Evolutionary conservation across 2,888 invertebrate genomes (phyloP).

Genomic region (Cacoxenus indagator): DNA sequence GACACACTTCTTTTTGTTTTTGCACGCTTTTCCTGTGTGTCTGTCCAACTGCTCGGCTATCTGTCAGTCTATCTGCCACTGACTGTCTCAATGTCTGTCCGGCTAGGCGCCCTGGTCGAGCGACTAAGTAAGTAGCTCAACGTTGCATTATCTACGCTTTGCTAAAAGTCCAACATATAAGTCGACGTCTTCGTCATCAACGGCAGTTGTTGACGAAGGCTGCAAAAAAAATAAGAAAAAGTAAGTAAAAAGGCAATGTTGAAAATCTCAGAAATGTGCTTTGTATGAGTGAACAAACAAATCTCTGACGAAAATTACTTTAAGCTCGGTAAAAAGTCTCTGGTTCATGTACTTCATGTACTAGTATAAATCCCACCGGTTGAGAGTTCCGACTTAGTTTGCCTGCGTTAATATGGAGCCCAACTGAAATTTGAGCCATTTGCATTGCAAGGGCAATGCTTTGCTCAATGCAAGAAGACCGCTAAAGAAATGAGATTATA

Average conservation of each 20-base stretch:
- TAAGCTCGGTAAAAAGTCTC: background rate
- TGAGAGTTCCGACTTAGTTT: slow-evolving; percentile 7
- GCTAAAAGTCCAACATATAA: slow-evolving; percentile 1
- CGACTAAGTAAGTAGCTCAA: slow-evolving; percentile 14
- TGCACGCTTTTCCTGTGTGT: slow-evolving; percentile 15
- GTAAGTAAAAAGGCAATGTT: background rate
- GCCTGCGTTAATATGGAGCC: background rate
- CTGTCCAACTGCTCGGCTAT: too few relatives aligned
- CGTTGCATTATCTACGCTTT: slow-evolving; percentile 15
- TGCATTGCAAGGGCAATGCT: too few relatives aligned
- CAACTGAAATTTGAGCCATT: slow-evolving; percentile 9
- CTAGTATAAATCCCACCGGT: slow-evolving; percentile 23
- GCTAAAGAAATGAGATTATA: too few relatives aligned
- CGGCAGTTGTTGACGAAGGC: background rate
- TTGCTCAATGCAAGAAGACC: too few relatives aligned
- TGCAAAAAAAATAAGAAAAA: background rate
- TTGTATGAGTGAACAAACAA: background rate
- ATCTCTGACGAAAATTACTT: background rate
- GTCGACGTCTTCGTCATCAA: background rate
- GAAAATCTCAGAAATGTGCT: slow-evolving; percentile 14
- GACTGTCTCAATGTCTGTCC: slow-evolving; percentile 26
- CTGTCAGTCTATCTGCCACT: slow-evolving; percentile 2
- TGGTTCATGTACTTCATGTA: too few relatives aligned
- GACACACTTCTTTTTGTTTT: slow-evolving; percentile 20
- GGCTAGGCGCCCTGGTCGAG: too few relatives aligned